phyloP scores from a whole-genome alignment of 2,888 invertebrate species.

The Cacoxenus indagator region DNA sequence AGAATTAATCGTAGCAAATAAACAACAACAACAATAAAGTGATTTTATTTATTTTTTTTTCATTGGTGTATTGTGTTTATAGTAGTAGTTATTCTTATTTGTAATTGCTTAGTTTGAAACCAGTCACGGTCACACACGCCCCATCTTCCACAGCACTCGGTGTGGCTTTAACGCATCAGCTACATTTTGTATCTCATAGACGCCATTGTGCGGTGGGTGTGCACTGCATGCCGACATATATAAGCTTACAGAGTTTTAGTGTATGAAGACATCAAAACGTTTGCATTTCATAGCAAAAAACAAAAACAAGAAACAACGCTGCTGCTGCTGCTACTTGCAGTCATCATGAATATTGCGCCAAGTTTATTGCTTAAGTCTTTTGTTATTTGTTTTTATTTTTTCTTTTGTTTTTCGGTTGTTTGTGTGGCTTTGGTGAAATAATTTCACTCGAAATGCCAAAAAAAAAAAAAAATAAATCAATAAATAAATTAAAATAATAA shows the following conservation, averaged over 20 bases:
- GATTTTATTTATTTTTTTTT: neutral
- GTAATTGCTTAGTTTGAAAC: neutral
- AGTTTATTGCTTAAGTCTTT: constrained; percentile 20
- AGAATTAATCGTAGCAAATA: neutral
- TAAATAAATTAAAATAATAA: no score
- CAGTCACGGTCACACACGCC: neutral
- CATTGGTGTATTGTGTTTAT: neutral
- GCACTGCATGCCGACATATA: neutral
- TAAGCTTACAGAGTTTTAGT: neutral
- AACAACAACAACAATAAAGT: neutral
- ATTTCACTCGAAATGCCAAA: constrained; percentile 9
- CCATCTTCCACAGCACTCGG: neutral
- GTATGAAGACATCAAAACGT: neutral
- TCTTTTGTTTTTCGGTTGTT: no score
- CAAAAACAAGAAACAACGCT: neutral
- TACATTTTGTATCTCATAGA: no score
- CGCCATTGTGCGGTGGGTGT: no score
- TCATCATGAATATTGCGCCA: neutral
- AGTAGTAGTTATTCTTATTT: neutral
- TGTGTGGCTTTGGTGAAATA: constrained; percentile 17
- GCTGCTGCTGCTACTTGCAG: neutral
- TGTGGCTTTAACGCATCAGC: no score
- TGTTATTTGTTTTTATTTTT: no score
- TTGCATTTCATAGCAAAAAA: neutral
- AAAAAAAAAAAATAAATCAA: neutral